A percentile compares a stretch with the other conserved stretches of the same genome.
Evolutionary conservation across 2,797 vertebrate species (phyloP).

Genomic region (Phoeniculus purpureus): DNA sequence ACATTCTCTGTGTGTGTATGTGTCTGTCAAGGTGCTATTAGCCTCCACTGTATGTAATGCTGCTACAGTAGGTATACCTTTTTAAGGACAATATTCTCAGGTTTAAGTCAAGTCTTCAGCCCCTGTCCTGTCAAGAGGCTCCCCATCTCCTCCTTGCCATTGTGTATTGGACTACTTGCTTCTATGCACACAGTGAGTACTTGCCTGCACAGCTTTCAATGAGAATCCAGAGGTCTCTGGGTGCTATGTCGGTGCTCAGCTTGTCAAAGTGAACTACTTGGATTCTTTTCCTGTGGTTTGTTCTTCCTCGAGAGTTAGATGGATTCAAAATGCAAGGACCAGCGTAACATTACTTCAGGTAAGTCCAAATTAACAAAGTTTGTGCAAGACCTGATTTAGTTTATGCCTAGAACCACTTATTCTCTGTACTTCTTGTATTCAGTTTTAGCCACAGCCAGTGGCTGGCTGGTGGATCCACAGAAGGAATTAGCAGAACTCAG

Average conservation of each 20-base stretch:
- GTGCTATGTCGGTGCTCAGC: neutral
- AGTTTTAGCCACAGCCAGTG: neutral
- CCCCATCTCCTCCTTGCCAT: neutral
- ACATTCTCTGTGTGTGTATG: no score
- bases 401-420: neutral
- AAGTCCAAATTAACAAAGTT: neutral
- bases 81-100: neutral
- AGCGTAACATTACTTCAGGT: neutral
- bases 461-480: neutral
- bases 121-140: neutral
- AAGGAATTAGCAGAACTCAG: neutral
- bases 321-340: neutral
- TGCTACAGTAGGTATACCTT: neutral
- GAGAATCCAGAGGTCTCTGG: neutral
- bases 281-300: neutral
- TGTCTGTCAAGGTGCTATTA: neutral
- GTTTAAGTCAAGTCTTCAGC: neutral
- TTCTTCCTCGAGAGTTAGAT: neutral
- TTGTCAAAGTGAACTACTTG: neutral
- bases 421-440: neutral
- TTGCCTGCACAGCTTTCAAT: neutral
- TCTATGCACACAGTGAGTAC: neutral
- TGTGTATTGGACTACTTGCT: neutral
- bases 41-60: neutral
- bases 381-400: neutral